phyloP scores from a whole-genome alignment of 1,140 invertebrate genomes.

The Ostrea edulis region DNA sequence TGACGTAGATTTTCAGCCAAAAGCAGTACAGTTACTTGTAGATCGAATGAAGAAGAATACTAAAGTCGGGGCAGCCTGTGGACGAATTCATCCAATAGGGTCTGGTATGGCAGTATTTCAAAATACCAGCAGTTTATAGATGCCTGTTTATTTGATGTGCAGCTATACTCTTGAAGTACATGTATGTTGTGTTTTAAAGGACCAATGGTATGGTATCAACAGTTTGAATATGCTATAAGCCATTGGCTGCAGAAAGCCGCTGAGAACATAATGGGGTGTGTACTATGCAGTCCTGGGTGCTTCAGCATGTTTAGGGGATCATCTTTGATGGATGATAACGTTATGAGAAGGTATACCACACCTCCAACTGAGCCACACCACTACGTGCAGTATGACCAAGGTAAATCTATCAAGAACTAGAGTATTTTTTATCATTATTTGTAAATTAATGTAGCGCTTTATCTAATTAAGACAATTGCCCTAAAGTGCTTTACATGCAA shows the following conservation, averaged over 20 bases:
- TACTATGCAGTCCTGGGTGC: conserved; percentile 84
- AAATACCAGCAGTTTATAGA: background rate
- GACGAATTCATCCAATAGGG: conserved; percentile 82
- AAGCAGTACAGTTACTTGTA: conserved; percentile 80
- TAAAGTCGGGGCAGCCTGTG: conserved; percentile 82
- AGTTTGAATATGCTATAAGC: conserved; percentile 85
- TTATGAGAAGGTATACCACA: conserved; percentile 83
- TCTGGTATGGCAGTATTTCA: conserved; percentile 68
- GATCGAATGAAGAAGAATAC: conserved; percentile 82
- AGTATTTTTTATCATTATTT: too few relatives aligned
- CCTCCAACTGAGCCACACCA: conserved; percentile 81
- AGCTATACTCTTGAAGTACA: too few relatives aligned
- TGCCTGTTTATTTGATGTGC: too few relatives aligned
- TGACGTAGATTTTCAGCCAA: conserved; percentile 82
- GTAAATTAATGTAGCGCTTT: too few relatives aligned
- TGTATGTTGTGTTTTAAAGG: conserved; percentile 66
- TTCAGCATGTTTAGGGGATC: conserved; percentile 83
- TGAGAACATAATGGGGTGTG: conserved; percentile 85
- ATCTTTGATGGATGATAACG: conserved; percentile 84
- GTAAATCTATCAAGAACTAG: conserved; percentile 59
- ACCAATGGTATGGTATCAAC: conserved; percentile 85
- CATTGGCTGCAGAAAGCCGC: conserved; percentile 86
- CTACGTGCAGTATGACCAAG: conserved; percentile 85
- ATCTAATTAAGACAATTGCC: too few relatives aligned
- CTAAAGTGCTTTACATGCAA: too few relatives aligned